Evolutionary conservation across 2,113 vertebrate genomes (phyloP).

Genomic region (Orientallactaga bullata): DNA sequence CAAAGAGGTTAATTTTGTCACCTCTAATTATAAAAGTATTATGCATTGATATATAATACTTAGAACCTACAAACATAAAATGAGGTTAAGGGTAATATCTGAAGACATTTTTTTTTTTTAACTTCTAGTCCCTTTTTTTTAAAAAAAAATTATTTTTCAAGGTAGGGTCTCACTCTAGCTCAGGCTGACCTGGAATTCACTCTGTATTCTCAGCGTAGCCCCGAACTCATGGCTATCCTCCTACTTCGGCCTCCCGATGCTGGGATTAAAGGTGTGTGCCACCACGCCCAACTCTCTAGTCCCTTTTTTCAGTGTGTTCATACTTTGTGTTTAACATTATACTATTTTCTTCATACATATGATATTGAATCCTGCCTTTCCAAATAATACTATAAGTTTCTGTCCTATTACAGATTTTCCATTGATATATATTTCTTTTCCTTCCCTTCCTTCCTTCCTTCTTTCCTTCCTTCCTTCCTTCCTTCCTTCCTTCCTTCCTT

Average conservation of each 20-base stretch:
- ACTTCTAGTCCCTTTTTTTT: not conserved
- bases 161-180: too few species aligned
- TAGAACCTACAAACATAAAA: not conserved
- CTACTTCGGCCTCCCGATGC: too few species aligned
- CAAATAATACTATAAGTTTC: not conserved
- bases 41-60: not conserved
- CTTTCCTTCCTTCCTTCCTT: too few species aligned
- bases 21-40: not conserved
- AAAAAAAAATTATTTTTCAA: too few species aligned
- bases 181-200: too few species aligned
- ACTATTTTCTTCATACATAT: not conserved
- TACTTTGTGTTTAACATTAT: not conserved
- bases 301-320: not conserved
- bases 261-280: too few species aligned
- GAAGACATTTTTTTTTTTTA: not conserved
- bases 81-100: not conserved
- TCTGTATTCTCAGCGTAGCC: too few species aligned
- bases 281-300: too few species aligned
- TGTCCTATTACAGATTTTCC: constrained; percentile 30
- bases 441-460: too few species aligned
- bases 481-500: too few species aligned
- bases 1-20: constrained; percentile 12
- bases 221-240: too few species aligned
- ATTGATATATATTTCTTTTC: not conserved
- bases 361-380: not conserved